phyloP scores from a whole-genome alignment of 2,888 invertebrate species.

The Venusia cambrica region DNA sequence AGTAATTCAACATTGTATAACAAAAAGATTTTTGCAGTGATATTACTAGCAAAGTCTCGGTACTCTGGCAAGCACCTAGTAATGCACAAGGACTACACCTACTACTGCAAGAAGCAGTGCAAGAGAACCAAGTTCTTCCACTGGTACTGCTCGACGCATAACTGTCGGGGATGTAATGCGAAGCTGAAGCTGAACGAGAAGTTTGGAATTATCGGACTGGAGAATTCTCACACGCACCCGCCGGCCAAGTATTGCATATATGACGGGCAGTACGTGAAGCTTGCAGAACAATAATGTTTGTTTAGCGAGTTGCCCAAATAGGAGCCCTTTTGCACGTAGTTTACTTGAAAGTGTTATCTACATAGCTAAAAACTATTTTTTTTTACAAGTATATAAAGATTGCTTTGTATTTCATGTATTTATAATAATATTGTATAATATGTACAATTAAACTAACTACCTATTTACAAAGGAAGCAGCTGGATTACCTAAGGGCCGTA shows the following conservation, averaged over 20 bases:
- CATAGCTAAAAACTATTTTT: too few relatives aligned
- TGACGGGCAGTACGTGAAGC: slow-evolving; percentile 55
- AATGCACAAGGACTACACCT: slow-evolving; percentile 63
- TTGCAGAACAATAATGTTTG: slow-evolving; percentile 19
- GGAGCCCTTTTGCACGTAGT: too few relatives aligned
- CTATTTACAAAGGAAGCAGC: too few relatives aligned
- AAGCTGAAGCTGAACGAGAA: slow-evolving; percentile 56
- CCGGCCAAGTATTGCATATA: slow-evolving; percentile 59
- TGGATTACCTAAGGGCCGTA: too few relatives aligned
- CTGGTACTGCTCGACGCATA: slow-evolving; percentile 71
- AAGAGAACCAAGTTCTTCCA: slow-evolving; percentile 55
- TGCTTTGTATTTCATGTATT: too few relatives aligned
- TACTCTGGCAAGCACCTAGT: slow-evolving; percentile 61
- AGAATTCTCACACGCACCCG: slow-evolving; percentile 56
- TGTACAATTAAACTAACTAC: too few relatives aligned
- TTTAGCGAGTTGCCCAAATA: too few relatives aligned
- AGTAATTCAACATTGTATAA: too few relatives aligned
- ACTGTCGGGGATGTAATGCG: slow-evolving; percentile 64
- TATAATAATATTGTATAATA: too few relatives aligned
- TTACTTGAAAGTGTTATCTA: too few relatives aligned
- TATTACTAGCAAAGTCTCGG: slow-evolving; percentile 59
- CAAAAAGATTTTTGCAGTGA: too few relatives aligned
- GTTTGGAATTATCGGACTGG: slow-evolving; percentile 47
- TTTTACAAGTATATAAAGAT: too few relatives aligned
- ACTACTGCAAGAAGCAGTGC: slow-evolving; percentile 63